Conservation (phyloP, 2,113 vertebrate genomes). For the Smithornis capensis region DNA sequence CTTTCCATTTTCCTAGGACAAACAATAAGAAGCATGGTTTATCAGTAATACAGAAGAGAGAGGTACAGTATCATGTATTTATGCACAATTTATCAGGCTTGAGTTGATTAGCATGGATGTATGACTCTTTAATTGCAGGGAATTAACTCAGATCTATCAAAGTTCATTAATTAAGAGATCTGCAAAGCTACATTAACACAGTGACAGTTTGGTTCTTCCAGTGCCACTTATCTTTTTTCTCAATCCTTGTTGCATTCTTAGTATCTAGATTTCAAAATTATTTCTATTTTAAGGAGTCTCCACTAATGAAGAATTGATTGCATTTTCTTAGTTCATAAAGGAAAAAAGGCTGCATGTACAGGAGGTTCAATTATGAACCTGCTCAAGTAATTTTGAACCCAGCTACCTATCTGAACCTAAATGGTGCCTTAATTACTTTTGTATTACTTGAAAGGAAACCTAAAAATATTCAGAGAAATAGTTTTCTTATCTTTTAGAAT, state of each 20-base stretch:
- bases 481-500: conserved; percentile 33
- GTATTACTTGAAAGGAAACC: conserved; percentile 22
- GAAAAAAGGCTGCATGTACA: neutral
- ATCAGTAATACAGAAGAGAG: neutral
- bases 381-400: neutral
- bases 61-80: neutral
- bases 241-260: neutral
- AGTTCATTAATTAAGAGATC: neutral
- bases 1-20: neutral
- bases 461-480: conserved; percentile 37
- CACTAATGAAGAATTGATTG: neutral
- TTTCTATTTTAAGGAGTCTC: neutral
- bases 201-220: neutral
- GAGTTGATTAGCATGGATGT: neutral
- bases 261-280: neutral
- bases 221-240: neutral
- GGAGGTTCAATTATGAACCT: neutral
- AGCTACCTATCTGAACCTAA: neutral
- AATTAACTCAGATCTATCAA: neutral
- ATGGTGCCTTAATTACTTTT: neutral
- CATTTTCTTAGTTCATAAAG: neutral
- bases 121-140: neutral
- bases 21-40: neutral
- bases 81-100: neutral
- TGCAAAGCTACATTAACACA: neutral